These are phyloP conservation scores for Lumbricus terrestris DNA, from an alignment of 2,888 invertebrate species.

Conservation along the genomic window DNA sequence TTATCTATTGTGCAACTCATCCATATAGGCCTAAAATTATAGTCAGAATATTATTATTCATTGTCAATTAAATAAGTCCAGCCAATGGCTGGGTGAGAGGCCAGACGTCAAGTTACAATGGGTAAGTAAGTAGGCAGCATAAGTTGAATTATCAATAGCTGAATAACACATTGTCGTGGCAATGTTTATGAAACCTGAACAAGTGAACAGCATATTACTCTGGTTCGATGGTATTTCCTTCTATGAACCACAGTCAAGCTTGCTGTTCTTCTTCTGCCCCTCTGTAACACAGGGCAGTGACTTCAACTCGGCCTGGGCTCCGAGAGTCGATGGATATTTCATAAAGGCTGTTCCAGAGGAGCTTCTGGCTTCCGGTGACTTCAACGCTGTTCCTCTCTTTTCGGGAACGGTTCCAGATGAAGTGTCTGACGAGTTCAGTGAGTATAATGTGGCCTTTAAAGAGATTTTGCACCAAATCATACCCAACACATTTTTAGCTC, in stretches of 20 bases:
- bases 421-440: conserved; percentile 26
- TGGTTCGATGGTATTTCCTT: neutral
- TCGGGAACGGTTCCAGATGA: conserved; percentile 56
- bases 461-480: neutral
- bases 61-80: neutral
- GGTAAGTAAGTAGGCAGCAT: neutral
- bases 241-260: neutral
- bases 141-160: too few species aligned
- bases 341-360: conserved; percentile 53
- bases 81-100: neutral
- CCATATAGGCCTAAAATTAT: neutral
- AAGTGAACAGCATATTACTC: neutral
- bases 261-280: neutral
- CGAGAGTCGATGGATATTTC: conserved; percentile 57
- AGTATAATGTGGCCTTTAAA: neutral
- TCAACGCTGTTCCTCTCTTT: conserved; percentile 48
- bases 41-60: neutral
- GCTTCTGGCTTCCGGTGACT: conserved; percentile 49
- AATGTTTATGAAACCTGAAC: neutral
- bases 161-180: neutral
- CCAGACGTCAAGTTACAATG: neutral
- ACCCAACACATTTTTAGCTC: too few species aligned
- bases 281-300: conserved; percentile 15
- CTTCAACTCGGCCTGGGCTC: conserved; percentile 47
- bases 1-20: too few species aligned